Evolutionary conservation across 2,888 invertebrate species (phyloP).

Genomic region (Pollenia angustigena): DNA sequence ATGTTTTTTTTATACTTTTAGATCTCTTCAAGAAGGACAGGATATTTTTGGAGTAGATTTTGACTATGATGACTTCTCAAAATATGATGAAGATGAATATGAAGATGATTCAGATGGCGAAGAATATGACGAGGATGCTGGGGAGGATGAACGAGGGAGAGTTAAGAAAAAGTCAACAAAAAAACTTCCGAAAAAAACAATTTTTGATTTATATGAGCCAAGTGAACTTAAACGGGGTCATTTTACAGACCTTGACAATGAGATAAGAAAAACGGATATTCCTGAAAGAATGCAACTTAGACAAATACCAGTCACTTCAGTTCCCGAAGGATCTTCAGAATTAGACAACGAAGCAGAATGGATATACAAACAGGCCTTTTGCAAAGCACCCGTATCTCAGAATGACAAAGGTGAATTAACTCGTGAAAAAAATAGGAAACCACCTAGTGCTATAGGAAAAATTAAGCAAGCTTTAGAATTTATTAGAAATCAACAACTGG

Average conservation of each 20-base stretch:
- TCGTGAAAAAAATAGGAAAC: constrained; percentile 86
- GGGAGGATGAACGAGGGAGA: constrained; percentile 87
- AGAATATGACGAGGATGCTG: constrained; percentile 92
- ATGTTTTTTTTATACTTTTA: constrained; percentile 78
- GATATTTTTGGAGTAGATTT: constrained; percentile 99
- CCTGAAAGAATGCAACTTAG: constrained; percentile 97
- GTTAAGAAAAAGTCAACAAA: constrained; percentile 90
- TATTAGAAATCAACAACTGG: constrained; percentile 96
- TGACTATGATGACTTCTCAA: constrained; percentile 95
- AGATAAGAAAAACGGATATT: constrained; percentile 93
- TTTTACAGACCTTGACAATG: constrained; percentile 96
- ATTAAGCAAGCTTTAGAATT: constrained; percentile 97
- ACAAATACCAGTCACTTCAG: constrained; percentile 92
- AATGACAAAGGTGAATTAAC: constrained; percentile 85
- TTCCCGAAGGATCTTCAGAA: constrained; percentile 93
- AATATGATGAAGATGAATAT: constrained; percentile 92
- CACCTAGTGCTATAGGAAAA: constrained; percentile 91
- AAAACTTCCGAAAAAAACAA: constrained; percentile 92
- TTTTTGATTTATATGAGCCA: constrained; percentile 98
- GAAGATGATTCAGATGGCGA: constrained; percentile 91
- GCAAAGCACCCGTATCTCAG: constrained; percentile 91
- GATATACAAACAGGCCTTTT: constrained; percentile 98
- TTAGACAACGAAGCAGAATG: constrained; percentile 97
- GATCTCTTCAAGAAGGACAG: constrained; percentile 97
- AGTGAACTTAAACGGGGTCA: constrained; percentile 98